A percentile compares a stretch with the other conserved stretches of the same genome.
phyloP scores from a whole-genome alignment of 2,113 vertebrate genomes.

The Balaenoptera acutorostrata region DNA sequence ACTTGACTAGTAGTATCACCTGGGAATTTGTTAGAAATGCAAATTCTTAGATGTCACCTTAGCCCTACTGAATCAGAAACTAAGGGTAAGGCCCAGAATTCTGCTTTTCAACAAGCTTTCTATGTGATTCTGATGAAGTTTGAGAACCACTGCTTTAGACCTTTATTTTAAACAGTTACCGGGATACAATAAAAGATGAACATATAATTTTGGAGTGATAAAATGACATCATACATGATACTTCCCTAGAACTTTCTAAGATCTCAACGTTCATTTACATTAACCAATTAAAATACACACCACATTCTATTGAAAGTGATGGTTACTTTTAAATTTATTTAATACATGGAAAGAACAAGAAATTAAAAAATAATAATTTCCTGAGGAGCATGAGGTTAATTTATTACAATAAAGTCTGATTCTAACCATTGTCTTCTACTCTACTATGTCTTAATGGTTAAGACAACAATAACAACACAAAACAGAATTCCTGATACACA shows the following conservation, averaged over 20 bases:
- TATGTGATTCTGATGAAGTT: neutral
- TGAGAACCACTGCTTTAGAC: neutral
- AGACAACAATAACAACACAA: neutral
- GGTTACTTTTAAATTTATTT: neutral
- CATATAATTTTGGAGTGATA: neutral
- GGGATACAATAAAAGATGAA: neutral
- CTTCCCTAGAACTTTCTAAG: neutral
- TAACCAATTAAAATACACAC: constrained; percentile 6
- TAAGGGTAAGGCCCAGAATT: neutral
- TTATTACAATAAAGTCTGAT: constrained; percentile 10
- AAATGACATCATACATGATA: neutral
- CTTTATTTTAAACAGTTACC: neutral
- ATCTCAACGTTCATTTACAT: neutral
- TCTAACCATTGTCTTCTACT: neutral
- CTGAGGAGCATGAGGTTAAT: neutral
- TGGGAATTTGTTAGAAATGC: neutral
- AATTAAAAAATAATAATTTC: neutral
- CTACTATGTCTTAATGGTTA: neutral
- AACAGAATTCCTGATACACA: neutral
- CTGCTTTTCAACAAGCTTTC: neutral
- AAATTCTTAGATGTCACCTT: neutral
- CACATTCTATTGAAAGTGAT: neutral
- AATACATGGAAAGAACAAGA: neutral
- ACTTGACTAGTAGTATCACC: neutral
- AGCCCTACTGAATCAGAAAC: neutral